Evolutionary conservation across 30 jellyfish, hydroid and myxozoan species (phyloP).

Genomic region (Aurelia sp.): DNA sequence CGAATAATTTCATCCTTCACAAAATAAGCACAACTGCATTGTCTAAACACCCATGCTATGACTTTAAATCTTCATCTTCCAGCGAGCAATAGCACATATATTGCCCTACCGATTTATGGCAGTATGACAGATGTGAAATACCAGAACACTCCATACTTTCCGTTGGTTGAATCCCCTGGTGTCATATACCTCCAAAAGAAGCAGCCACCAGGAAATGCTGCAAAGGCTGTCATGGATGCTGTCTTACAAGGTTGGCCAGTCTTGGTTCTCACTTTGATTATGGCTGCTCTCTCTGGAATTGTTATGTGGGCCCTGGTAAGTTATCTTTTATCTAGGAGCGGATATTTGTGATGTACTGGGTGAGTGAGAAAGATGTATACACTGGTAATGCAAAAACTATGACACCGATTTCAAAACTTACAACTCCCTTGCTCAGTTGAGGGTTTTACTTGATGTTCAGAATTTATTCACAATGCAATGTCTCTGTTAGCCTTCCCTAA

Average conservation of each 20-base stretch:
- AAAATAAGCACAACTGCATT: too few species aligned
- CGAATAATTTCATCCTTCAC: too few species aligned
- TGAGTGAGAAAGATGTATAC: too few species aligned
- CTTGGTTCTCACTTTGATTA: conserved; percentile 87
- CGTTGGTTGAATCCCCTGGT: conserved; percentile 98
- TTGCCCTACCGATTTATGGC: conserved; percentile 93
- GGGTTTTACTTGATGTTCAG: too few species aligned
- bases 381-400: too few species aligned
- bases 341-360: too few species aligned
- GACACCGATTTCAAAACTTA: too few species aligned
- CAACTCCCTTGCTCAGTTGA: too few species aligned
- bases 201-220: conserved; percentile 77
- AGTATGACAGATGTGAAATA: conserved; percentile 87
- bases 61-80: neutral
- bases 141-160: conserved; percentile 92
- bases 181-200: conserved; percentile 80
- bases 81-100: conserved; percentile 71
- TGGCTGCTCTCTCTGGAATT: conserved; percentile 99
- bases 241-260: conserved; percentile 99
- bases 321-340: too few species aligned
- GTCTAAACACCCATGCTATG: too few species aligned
- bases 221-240: conserved; percentile 90
- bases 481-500: too few species aligned
- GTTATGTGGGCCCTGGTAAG: conserved; percentile 99
- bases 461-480: too few species aligned